Percentiles rank a stretch among this genome's conserved stretches.
Evolutionary conservation across 1,140 invertebrate species (phyloP).

Genomic region (Leptopilina boulardi): DNA sequence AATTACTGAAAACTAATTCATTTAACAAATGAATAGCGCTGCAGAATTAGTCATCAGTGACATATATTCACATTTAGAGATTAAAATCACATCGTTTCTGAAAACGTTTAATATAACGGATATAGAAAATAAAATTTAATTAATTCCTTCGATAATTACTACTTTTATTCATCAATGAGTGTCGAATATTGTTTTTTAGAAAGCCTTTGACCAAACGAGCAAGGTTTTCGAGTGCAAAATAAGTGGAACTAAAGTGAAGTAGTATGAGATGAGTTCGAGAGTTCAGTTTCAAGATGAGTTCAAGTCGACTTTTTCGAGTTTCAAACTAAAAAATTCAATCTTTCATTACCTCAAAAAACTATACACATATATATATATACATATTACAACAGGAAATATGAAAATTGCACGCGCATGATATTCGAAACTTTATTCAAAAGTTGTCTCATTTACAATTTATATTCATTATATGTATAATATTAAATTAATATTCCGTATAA

Average conservation of each 20-base stretch:
- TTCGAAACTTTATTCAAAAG: no score
- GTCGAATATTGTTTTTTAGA: conserved; percentile 20
- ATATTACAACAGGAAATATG: not conserved
- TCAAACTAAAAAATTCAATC: conserved; percentile 15
- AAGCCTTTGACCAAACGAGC: conserved; percentile 22
- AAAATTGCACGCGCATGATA: no score
- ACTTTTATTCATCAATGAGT: not conserved
- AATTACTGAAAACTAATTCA: no score
- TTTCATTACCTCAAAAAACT: not conserved
- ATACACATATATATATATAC: no score
- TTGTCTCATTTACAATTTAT: no score
- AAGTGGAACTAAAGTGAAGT: not conserved
- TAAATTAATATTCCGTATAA: no score
- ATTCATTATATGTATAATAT: no score
- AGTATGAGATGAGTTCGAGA: conserved; percentile 20
- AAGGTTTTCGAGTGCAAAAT: not conserved
- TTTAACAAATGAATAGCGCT: no score
- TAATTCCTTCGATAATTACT: not conserved
- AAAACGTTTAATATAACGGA: no score
- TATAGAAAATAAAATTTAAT: not conserved
- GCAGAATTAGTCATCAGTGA: no score
- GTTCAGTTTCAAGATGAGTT: conserved; percentile 12
- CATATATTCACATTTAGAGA: no score
- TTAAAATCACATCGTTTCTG: no score
- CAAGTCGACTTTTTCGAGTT: conserved; percentile 9